Evolutionary conservation across 2,113 vertebrate species (phyloP).

Genomic region (Fulica atra): DNA sequence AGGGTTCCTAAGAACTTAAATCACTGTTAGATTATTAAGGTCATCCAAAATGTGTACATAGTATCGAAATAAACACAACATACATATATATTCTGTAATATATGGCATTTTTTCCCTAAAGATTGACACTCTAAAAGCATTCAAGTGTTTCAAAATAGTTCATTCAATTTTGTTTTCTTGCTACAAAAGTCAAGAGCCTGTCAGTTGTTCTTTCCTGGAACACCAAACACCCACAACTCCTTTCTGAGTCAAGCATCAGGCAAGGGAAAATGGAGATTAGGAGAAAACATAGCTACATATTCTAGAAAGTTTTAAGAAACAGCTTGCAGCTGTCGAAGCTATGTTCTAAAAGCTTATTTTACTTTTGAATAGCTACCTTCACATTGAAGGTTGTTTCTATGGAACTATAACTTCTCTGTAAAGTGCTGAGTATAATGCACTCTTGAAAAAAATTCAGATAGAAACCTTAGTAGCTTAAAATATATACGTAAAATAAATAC

Average conservation of each 20-base stretch:
- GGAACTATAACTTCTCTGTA: not conserved
- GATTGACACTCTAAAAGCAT: conserved; percentile 14
- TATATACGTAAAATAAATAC: not conserved
- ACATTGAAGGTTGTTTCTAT: not conserved
- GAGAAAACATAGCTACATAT: not conserved
- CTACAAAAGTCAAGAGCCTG: not conserved
- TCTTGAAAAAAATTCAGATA: not conserved
- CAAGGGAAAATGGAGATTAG: not conserved
- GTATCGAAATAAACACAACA: not conserved
- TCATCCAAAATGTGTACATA: not conserved
- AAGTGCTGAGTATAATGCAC: not conserved
- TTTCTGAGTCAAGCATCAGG: not conserved
- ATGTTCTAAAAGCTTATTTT: not conserved
- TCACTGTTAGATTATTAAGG: not conserved
- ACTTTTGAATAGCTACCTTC: not conserved
- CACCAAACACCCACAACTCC: not conserved
- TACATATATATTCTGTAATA: not conserved
- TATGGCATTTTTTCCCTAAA: not conserved
- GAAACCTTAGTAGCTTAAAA: not conserved
- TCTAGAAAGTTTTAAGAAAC: not conserved
- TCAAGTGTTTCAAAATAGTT: conserved; percentile 3
- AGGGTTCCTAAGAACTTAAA: not conserved
- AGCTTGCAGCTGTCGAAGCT: not conserved
- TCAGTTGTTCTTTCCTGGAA: conserved; percentile 30
- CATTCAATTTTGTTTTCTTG: conserved; percentile 26